These are phyloP conservation scores for Astropecten irregularis DNA, from an alignment of 53 echinoderm and acorn worm genomes.

Conservation along the genomic window DNA sequence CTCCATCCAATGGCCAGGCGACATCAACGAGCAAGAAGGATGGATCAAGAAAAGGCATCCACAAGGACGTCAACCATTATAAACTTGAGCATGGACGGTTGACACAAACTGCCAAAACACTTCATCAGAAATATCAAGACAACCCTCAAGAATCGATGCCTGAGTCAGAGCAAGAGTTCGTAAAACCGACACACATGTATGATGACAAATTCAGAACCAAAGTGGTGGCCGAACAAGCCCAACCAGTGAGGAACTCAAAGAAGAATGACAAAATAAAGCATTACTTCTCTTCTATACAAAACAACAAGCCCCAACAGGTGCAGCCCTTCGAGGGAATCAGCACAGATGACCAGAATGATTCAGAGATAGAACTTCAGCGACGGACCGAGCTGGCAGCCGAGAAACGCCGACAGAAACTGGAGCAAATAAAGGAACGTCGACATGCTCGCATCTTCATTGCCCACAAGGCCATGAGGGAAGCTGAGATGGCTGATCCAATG, in stretches of 20 bases:
- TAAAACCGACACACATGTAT: slow-evolving; percentile 83
- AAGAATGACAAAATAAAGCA: slow-evolving; percentile 83
- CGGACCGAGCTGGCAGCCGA: slow-evolving; percentile 66
- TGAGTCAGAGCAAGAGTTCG: slow-evolving; percentile 92
- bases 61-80: slow-evolving; percentile 70
- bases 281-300: slow-evolving; percentile 81
- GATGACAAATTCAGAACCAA: slow-evolving; percentile 92
- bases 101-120: slow-evolving; percentile 79
- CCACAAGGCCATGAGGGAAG: slow-evolving; percentile 20
- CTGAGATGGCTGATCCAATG: slow-evolving; percentile 47
- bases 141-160: slow-evolving; percentile 91
- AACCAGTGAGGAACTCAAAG: slow-evolving; percentile 58
- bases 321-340: slow-evolving; percentile 84
- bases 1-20: slow-evolving; percentile 52
- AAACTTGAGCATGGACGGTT: slow-evolving; percentile 83
- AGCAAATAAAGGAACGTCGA: slow-evolving; percentile 69
- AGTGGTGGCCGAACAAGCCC: slow-evolving; percentile 87
- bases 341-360: slow-evolving; percentile 78
- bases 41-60: slow-evolving; percentile 56
- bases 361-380: slow-evolving; percentile 79
- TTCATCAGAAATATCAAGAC: slow-evolving; percentile 90
- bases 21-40: slow-evolving; percentile 66
- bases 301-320: slow-evolving; percentile 64
- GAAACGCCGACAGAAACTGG: slow-evolving; percentile 61
- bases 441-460: slow-evolving; percentile 75